Percentiles rank a stretch among this genome's conserved stretches.
phyloP scores from a whole-genome alignment of 1,140 invertebrate genomes.

The Drosophila equinoxialis region DNA sequence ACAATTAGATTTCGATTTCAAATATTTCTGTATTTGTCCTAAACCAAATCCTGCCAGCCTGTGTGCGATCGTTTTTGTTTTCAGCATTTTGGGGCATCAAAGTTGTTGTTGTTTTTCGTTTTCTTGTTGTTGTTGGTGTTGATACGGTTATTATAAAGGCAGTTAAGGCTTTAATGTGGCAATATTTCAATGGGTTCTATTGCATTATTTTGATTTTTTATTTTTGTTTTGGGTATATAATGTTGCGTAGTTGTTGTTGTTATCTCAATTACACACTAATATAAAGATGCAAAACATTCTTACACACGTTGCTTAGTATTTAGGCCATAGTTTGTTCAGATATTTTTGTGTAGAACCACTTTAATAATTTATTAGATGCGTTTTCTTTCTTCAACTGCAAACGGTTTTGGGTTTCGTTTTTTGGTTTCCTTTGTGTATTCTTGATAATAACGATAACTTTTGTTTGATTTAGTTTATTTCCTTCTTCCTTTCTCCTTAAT shows the following conservation, averaged over 20 bases:
- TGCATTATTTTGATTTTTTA: not conserved
- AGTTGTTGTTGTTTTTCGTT: not conserved
- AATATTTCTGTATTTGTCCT: not conserved
- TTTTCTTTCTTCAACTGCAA: constrained; percentile 4
- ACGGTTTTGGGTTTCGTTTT: constrained; percentile 16
- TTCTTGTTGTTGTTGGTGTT: constrained; percentile 6
- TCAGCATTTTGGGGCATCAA: not conserved
- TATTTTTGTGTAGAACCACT: constrained; percentile 30
- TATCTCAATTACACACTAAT: constrained; percentile 71
- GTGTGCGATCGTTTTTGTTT: not conserved
- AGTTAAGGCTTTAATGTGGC: constrained; percentile 30
- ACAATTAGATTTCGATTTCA: not conserved
- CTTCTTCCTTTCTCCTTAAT: constrained; percentile 12
- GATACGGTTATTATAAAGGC: constrained; percentile 28
- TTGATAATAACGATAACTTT: constrained; percentile 68
- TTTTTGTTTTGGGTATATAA: constrained; percentile 1
- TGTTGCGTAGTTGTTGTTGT: constrained; percentile 35
- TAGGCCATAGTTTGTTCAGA: constrained; percentile 59
- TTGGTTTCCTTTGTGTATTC: constrained; percentile 21
- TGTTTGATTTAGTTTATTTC: constrained; percentile 24
- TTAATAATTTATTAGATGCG: constrained; percentile 47
- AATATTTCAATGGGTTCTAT: constrained; percentile 16
- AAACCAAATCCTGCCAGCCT: constrained; percentile 10
- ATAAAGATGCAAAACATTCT: constrained; percentile 80
- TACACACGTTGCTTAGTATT: constrained; percentile 72